A percentile compares a stretch with the other conserved stretches of the same genome.
Conservation (phyloP, 2,797 vertebrate genomes). For the Poecilia gillii region DNA sequence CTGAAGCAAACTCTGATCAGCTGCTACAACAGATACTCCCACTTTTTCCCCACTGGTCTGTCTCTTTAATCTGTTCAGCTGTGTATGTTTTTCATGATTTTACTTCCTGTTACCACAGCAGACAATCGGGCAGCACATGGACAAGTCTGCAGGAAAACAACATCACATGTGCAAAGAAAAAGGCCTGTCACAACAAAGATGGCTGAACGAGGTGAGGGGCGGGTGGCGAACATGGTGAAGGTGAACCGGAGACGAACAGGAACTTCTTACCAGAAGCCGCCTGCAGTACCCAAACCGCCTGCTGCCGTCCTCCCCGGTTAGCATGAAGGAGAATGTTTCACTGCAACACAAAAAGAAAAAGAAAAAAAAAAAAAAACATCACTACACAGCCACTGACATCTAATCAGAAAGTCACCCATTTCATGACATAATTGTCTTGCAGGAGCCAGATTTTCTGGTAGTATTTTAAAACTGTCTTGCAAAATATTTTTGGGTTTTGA, state of each 20-base stretch:
- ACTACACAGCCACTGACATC: constrained; percentile 11
- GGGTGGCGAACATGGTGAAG: constrained; percentile 41
- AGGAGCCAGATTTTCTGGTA: not conserved
- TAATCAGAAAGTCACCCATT: not conserved
- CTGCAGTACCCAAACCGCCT: constrained; percentile 97
- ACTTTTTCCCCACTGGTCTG: constrained; percentile 4
- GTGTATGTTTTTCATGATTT: constrained; percentile 11
- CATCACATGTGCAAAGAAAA: constrained; percentile 53
- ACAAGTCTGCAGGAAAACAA: constrained; percentile 47
- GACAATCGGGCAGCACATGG: constrained; percentile 31
- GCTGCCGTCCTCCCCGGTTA: constrained; percentile 98
- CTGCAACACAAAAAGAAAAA: constrained; percentile 75
- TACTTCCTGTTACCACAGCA: constrained; percentile 47
- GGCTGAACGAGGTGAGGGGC: constrained; percentile 41
- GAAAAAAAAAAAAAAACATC: constrained; percentile 22
- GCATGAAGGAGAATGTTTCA: constrained; percentile 99
- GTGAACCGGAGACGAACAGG: constrained; percentile 27
- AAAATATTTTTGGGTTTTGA: not conserved
- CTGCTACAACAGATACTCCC: constrained; percentile 24
- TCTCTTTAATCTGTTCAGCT: constrained; percentile 3
- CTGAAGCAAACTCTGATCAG: constrained; percentile 25
- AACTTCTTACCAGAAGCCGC: constrained; percentile 93
- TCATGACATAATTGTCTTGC: not conserved
- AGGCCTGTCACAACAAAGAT: constrained; percentile 64
- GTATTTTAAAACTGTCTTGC: not conserved